phyloP scores from a whole-genome alignment of 2,113 vertebrate species.

The Epinephelus cyanopodus region DNA sequence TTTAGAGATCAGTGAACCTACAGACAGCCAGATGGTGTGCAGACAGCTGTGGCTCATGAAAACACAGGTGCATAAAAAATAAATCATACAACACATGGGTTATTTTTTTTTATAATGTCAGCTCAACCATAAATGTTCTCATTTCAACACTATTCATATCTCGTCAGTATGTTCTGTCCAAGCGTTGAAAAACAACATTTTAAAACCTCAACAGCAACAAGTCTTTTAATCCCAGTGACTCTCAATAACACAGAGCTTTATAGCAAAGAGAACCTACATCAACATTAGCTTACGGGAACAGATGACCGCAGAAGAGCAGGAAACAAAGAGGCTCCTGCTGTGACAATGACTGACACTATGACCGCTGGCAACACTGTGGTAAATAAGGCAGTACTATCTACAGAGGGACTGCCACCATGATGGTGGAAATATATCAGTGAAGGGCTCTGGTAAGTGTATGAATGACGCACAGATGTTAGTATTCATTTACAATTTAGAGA shows the following conservation, averaged over 20 bases:
- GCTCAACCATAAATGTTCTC: no score
- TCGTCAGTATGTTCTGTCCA: neutral
- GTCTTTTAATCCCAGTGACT: no score
- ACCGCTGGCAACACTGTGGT: conserved; percentile 30
- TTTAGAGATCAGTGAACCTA: neutral
- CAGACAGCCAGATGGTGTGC: neutral
- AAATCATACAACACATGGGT: neutral
- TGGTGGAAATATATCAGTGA: conserved; percentile 4
- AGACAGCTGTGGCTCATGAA: neutral
- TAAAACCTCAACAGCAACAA: neutral
- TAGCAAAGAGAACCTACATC: neutral
- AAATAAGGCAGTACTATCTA: conserved; percentile 55
- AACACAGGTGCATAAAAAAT: conserved; percentile 8
- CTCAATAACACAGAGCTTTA: neutral
- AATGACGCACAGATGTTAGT: neutral
- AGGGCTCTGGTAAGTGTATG: neutral
- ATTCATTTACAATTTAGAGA: neutral
- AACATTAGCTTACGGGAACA: conserved; percentile 44
- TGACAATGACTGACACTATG: conserved; percentile 52
- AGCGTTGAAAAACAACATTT: neutral
- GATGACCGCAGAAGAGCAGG: conserved; percentile 41
- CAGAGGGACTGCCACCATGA: neutral
- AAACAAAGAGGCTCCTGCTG: conserved; percentile 44
- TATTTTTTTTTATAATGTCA: neutral
- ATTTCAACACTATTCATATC: neutral